A percentile compares a stretch with the other conserved stretches of the same genome.
phyloP scores from a whole-genome alignment of 2,888 invertebrate genomes.

The Meiosimyza decipiens region DNA sequence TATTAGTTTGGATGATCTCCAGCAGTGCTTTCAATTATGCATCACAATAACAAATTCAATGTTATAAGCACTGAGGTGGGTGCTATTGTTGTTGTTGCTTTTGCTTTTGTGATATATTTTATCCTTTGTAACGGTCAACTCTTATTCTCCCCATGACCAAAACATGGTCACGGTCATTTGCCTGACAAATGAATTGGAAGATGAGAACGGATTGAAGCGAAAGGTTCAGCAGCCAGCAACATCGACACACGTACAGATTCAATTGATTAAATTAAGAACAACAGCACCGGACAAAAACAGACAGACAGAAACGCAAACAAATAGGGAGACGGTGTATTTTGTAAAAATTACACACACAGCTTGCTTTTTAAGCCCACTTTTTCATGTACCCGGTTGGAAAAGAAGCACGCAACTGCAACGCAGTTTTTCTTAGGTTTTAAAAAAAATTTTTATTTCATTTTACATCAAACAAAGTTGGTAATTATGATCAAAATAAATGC shows the following conservation, averaged over 20 bases:
- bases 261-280: no score
- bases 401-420: no score
- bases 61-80: not conserved
- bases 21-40: no score
- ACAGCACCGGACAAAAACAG: not conserved
- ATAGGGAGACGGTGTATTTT: not conserved
- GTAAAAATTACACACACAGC: no score
- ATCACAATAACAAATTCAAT: no score
- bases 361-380: no score
- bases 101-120: not conserved
- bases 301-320: not conserved
- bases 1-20: no score
- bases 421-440: no score
- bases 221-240: not conserved
- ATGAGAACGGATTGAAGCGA: not conserved
- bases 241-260: not conserved
- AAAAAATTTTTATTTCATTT: no score
- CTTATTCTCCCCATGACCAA: not conserved
- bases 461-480: no score
- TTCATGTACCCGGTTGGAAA: no score
- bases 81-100: not conserved
- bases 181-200: slow-evolving; percentile 8
- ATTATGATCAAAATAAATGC: no score
- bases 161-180: slow-evolving; percentile 17
- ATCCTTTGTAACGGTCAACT: slow-evolving; percentile 5